Evolutionary conservation across 2,797 vertebrate genomes (phyloP).

Genomic region (Pagetopsis macropterus): DNA sequence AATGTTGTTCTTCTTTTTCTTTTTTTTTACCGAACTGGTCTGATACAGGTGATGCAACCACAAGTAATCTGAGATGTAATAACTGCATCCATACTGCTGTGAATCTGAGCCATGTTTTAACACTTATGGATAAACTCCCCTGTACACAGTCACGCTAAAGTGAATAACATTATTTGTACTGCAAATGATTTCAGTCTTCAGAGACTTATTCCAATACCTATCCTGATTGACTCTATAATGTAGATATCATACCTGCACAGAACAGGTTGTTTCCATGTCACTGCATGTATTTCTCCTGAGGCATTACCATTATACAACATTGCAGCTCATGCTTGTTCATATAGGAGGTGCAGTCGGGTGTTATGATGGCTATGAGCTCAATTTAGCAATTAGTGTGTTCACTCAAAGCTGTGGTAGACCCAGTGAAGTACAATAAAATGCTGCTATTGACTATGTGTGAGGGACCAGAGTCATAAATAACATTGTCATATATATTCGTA

Average conservation of each 20-base stretch:
- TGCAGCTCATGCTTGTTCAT: slow-evolving; percentile 36
- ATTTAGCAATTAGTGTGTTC: slow-evolving; percentile 54
- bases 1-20: background rate
- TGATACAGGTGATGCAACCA: slow-evolving; percentile 2
- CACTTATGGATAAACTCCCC: slow-evolving; percentile 18
- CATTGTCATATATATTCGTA: background rate
- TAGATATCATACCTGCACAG: slow-evolving; percentile 34
- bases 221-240: slow-evolving; percentile 21
- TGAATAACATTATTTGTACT: background rate
- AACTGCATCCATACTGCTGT: slow-evolving; percentile 6
- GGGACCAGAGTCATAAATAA: slow-evolving; percentile 8
- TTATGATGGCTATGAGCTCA: slow-evolving; percentile 39
- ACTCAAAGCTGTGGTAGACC: slow-evolving; percentile 35
- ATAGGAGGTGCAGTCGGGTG: slow-evolving; percentile 40
- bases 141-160: background rate
- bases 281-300: slow-evolving; percentile 47
- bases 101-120: slow-evolving; percentile 21
- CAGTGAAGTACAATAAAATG: slow-evolving; percentile 37
- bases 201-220: slow-evolving; percentile 22
- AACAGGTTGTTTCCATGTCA: slow-evolving; percentile 35
- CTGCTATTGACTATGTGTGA: slow-evolving; percentile 42
- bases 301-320: slow-evolving; percentile 30
- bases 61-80: slow-evolving; percentile 25
- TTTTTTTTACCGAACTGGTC: background rate
- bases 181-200: slow-evolving; percentile 25